Evolutionary conservation across 1,140 invertebrate species (phyloP), one percentile per base, ranked within the genome.

Genomic region (Heliconius himera): DNA sequence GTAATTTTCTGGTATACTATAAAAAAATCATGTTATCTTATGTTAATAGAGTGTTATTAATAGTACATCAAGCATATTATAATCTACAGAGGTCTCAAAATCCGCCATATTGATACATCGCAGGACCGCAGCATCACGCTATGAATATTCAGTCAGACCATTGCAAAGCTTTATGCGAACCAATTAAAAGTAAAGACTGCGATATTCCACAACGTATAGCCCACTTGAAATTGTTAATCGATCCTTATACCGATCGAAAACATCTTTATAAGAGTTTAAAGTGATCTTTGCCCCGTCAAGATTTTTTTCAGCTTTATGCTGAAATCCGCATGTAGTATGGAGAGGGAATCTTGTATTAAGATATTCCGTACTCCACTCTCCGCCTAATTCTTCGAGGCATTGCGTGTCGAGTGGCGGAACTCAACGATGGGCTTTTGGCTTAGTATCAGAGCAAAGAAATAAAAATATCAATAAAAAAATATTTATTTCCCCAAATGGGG

Each of bases 111-210:
- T 49, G 36, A 54, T 60, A 33, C 51, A 60, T 18, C 36, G 36
- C 36, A 1, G 29, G 33, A 26, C 8, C 38, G 36, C 71, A 46
- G 38, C 77, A 73, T 49, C 73, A 51, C 33, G 51, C 29, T 5
- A 79, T 79, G 73, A 79, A 79, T 79, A 75, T 79, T 79, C 73
- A 79, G 33, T 8, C 29, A 54, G 78, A 79, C 70, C 74, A 79
- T 75, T 38, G 38, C 66, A 70, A 79, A 22, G 78, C 60, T 79
- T 79, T 74, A 79, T 75, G 78, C 73, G 72, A 79, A 79, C 66
- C 78, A 79, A 79, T 79, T 79, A 75, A 75, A 79, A 79, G 74
- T 71, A 72, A 75, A 79, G 73, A 79, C 66, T 38, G 18, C 51
- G 22, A 70, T 74, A 74, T 70, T 79, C 49, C 29, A 36, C 26